Evolutionary conservation across 2,113 vertebrate species (phyloP), one percentile per base, ranked within the genome.

Genomic region (Dasyprocta punctata): DNA sequence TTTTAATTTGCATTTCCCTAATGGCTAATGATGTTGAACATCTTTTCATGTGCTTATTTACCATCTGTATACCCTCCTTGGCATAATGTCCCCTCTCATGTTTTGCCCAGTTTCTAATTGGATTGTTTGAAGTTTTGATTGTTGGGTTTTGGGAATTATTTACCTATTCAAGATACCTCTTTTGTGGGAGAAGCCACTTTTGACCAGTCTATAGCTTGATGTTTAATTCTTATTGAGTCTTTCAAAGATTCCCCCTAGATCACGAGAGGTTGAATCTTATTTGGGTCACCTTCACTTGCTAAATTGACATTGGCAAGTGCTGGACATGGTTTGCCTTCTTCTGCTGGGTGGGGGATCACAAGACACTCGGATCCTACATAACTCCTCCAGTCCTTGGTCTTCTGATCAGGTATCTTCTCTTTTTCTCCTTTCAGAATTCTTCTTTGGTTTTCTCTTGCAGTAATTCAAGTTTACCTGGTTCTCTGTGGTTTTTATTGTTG

Each of bases 1-100:
- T 41, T 96, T 90, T 78, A 81, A 30, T 67, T 81, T 82, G 92
- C 73, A 63, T 88, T 20, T 90, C 92, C 81, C 89, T 61, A 47
- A 86, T 44, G 90, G 86, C 81, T 69, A 69, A 90, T 69, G 73
- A 69, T 41, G 33, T 26, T 17, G 56, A 78, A 3, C n/a, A 61
- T 82, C 81, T 87, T 86, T 77, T 24, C 89, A 4, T 33, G 24
- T 47, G 92, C 82, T 86, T 89, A 60, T 28, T 20, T 69, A 19
- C 86, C 92, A 83, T 90, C 95, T 94, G 71, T 30, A 58, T n/a
- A 38, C 24, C 13, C 22, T 86, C 75, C 52, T 22, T 13, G 1
- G 16, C 41, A 38, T 81, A 52, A 78, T 47, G 44, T 71, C 63
- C 82, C 60, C 38, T 86, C n/a, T 4, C 24, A 11, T 13, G 36